Percentiles rank a stretch among this genome's conserved stretches.
These are phyloP conservation scores for Arvicanthis niloticus DNA, from an alignment of 2,113 vertebrate genomes.

Conservation along the genomic window DNA sequence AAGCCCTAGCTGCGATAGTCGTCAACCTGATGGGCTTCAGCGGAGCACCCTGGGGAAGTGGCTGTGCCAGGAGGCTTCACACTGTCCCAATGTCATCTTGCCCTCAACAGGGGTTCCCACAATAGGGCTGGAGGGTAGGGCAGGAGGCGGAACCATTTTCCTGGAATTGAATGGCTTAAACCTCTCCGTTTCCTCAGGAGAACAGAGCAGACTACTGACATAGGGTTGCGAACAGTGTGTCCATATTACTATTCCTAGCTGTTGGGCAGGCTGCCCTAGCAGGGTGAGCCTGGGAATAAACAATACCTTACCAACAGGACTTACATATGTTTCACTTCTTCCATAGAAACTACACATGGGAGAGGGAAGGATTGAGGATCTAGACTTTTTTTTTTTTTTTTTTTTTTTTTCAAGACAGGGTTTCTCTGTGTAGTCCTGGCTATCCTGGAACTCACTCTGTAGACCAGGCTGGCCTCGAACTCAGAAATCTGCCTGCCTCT, in stretches of 20 bases:
- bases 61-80: not conserved
- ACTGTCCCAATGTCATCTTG: not conserved
- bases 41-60: not conserved
- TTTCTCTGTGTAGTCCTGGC: no score
- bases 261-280: not conserved
- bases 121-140: not conserved
- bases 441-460: no score
- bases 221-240: not conserved
- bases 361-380: not conserved
- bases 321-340: not conserved
- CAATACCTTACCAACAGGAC: not conserved
- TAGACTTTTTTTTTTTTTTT: no score
- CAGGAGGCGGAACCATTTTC: not conserved
- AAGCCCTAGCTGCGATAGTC: not conserved
- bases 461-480: no score
- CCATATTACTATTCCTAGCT: not conserved
- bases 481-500: no score
- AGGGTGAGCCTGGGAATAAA: not conserved
- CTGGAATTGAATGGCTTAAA: not conserved
- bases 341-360: not conserved
- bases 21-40: fast-evolving
- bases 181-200: not conserved
- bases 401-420: no score
- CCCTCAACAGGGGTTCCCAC: not conserved
- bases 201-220: not conserved